Base-by-base conservation (phyloP, 2,888 invertebrate genomes). In the Parnassius orleans region DNA sequence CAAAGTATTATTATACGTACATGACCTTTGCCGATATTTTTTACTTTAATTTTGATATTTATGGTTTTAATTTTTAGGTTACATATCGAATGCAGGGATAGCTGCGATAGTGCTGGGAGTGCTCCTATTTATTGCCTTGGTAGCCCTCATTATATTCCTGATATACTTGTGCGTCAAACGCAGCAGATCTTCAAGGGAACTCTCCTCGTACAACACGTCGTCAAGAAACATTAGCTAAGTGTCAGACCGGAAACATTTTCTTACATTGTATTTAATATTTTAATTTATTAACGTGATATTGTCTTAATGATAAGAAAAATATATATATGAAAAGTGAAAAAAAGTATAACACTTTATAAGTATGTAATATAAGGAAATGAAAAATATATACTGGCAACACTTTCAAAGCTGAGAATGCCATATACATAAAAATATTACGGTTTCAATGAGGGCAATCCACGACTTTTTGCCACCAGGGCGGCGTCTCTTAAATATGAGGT, bases 31-130 rank as follows among this genome's bases (percentile, higher is more conserved):
- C 0, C 33, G 3, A 24, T 0, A 7, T 33, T 33, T 33, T 3
- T 33, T 33, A 24, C 24, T 33, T 33, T 33, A 3, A 33, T 33
- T 33, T 33, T 33, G 33, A 1, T 33, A 33, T 33, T 33, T 33
- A 33, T 33, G 0, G 1, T 33, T 33, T 33, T 33, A 33, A 33
- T 33, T 84, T 86, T n/a, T 93, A 93, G 88, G 71, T 73, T 93
- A 87, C 71, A 85, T 79, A 68, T 85, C 76, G 42, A 86, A 71
- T 68, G 93, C 77, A 73, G 82, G 94, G 2, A 95, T 96, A 65
- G 94, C 95, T 0, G 96, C 96, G 0, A 94, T 96, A 64, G 93
- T 93, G 0, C 77, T 96, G 0, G 96, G 95, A 1, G 91, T 93
- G 0, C 75, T 96, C 2, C 75, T 96, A 2, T 73, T 94, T 0